phyloP scores from a whole-genome alignment of 2,888 invertebrate genomes.

The Drosophila picticornis region DNA sequence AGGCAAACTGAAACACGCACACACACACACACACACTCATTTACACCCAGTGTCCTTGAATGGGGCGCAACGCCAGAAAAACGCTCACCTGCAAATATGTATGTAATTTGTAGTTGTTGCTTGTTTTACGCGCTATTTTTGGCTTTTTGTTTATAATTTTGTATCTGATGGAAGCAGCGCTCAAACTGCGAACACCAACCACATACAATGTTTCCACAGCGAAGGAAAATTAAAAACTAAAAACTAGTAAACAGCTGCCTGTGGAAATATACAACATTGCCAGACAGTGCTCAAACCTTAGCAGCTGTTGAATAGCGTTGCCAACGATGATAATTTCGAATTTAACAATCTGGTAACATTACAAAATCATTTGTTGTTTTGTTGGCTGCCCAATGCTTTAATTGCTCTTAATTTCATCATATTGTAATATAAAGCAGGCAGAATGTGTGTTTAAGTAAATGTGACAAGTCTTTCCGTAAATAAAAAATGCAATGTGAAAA shows the following conservation, averaged over 20 bases:
- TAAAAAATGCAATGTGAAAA: constrained; percentile 29
- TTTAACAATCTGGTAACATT: constrained; percentile 32
- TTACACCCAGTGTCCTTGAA: constrained; percentile 65
- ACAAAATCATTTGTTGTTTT: constrained; percentile 47
- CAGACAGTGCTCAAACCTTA: constrained; percentile 13
- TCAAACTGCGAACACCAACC: constrained; percentile 8
- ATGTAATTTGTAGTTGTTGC: constrained; percentile 49
- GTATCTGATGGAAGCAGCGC: constrained; percentile 21
- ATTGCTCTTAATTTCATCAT: constrained; percentile 20
- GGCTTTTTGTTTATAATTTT: constrained; percentile 74
- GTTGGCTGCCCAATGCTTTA: constrained; percentile 23
- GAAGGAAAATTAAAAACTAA: constrained; percentile 70
- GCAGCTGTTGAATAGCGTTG: constrained; percentile 59
- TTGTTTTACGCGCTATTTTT: constrained; percentile 65
- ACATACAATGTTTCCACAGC: constrained; percentile 54
- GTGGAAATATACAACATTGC: constrained; percentile 30
- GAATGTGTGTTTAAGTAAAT: constrained; percentile 10
- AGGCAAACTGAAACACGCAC: constrained; percentile 44
- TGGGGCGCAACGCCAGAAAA: constrained; percentile 32
- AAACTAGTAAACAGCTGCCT: constrained; percentile 65
- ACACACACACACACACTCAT: constrained; percentile 13
- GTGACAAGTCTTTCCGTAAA: background rate
- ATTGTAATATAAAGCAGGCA: constrained; percentile 8
- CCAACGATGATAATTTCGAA: constrained; percentile 41
- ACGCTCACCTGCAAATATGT: constrained; percentile 68